These are phyloP conservation scores for Conistra vaccinii DNA, from an alignment of 2,888 invertebrate species.

Conservation along the genomic window DNA sequence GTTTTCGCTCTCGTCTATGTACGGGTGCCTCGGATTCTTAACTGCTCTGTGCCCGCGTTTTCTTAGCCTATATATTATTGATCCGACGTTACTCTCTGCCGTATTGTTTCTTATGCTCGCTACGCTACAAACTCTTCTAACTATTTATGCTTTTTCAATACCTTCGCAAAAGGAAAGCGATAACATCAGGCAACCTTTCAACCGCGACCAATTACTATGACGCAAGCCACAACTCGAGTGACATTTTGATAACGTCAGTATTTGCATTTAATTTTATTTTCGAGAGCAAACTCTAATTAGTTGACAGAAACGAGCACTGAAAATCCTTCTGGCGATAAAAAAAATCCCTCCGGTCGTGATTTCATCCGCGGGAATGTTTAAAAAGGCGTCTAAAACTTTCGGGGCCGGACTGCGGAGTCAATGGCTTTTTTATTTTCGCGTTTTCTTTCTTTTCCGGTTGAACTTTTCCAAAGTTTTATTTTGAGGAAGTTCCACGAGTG, in stretches of 20 bases:
- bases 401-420: conserved; percentile 87
- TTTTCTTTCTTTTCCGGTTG: conserved; percentile 89
- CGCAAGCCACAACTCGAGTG: conserved; percentile 60
- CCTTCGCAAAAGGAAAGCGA: conserved; percentile 8
- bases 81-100: conserved; percentile 82
- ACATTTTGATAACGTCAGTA: conserved; percentile 68
- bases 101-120: conserved; percentile 80
- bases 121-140: conserved; percentile 55
- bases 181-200: conserved; percentile 26
- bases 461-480: conserved; percentile 89
- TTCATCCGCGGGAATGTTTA: conserved; percentile 84
- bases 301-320: conserved; percentile 82
- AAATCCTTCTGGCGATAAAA: conserved; percentile 82
- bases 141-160: conserved; percentile 53
- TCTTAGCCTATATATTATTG: conserved; percentile 90
- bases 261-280: conserved; percentile 74
- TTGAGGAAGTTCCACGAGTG: conserved; percentile 89
- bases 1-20: conserved; percentile 87
- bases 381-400: conserved; percentile 87
- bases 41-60: conserved; percentile 79
- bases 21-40: conserved; percentile 74
- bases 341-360: conserved; percentile 78
- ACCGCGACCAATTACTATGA: conserved; percentile 59
- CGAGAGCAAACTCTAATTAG: conserved; percentile 80
- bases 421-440: conserved; percentile 90